Evolutionary conservation across 2,888 invertebrate species (phyloP).

Genomic region (Tachystola acroxantha): DNA sequence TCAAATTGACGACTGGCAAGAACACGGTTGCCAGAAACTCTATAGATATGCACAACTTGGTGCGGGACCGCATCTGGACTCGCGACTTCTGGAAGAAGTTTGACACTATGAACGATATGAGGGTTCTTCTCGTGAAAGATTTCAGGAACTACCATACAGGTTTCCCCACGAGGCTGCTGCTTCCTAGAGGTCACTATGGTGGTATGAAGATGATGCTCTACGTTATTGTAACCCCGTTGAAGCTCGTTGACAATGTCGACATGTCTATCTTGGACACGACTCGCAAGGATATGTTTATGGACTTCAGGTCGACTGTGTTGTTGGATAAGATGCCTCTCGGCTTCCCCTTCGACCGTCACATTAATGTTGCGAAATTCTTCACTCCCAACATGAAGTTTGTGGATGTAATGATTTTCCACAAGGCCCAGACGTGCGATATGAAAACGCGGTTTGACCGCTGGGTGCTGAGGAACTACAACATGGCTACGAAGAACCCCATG

Average conservation of each 20-base stretch:
- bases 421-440: slow-evolving; percentile 66
- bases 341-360: slow-evolving; percentile 85
- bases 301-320: slow-evolving; percentile 56
- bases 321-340: slow-evolving; percentile 82
- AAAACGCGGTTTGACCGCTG: slow-evolving; percentile 57
- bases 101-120: slow-evolving; percentile 67
- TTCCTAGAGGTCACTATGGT: slow-evolving; percentile 83
- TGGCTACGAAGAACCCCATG: slow-evolving; percentile 41
- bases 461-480: slow-evolving; percentile 53
- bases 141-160: slow-evolving; percentile 77
- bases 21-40: slow-evolving; percentile 82
- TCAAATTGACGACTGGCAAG: slow-evolving; percentile 79
- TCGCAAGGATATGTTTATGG: slow-evolving; percentile 57
- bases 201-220: slow-evolving; percentile 83
- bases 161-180: slow-evolving; percentile 83
- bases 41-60: slow-evolving; percentile 80
- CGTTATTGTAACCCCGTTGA: slow-evolving; percentile 79
- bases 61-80: slow-evolving; percentile 82
- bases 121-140: slow-evolving; percentile 47
- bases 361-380: slow-evolving; percentile 78
- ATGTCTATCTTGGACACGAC: slow-evolving; percentile 53
- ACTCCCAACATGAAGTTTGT: slow-evolving; percentile 83
- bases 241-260: slow-evolving; percentile 57
- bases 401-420: slow-evolving; percentile 82
- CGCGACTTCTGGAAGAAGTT: slow-evolving; percentile 81